phyloP scores from a whole-genome alignment of 2,888 invertebrate species.

The Meiosimyza platycephala region DNA sequence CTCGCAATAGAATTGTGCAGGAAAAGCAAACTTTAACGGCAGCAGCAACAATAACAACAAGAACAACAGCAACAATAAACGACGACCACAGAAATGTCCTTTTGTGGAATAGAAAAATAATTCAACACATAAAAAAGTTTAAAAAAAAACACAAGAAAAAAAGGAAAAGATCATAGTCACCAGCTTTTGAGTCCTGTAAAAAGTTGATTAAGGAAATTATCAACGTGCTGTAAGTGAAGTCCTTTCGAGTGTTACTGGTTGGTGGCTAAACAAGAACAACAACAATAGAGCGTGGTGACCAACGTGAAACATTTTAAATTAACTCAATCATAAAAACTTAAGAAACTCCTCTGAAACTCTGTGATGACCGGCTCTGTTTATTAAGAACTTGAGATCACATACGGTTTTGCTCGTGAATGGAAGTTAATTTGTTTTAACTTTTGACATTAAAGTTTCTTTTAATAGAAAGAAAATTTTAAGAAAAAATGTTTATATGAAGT shows the following conservation, averaged over 20 bases:
- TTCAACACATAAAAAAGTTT: not conserved
- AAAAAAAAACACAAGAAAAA: not conserved
- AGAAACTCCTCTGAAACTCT: conserved; percentile 37
- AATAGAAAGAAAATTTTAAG: too few relatives aligned
- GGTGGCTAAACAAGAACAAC: not conserved
- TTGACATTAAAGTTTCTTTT: too few relatives aligned
- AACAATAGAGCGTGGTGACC: conserved; percentile 34
- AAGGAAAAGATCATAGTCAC: not conserved
- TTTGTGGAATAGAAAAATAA: not conserved
- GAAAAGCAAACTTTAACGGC: not conserved
- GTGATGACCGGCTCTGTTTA: conserved; percentile 16
- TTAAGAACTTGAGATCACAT: too few relatives aligned
- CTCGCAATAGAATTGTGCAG: conserved; percentile 1
- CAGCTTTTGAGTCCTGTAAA: not conserved
- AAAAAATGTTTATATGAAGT: too few relatives aligned
- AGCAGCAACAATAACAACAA: too few relatives aligned
- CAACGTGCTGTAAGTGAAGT: conserved; percentile 38
- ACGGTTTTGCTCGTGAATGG: too few relatives aligned
- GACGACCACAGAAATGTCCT: not conserved
- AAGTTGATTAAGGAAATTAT: conserved; percentile 9
- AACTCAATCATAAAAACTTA: conserved; percentile 7
- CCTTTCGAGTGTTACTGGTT: conserved; percentile 48
- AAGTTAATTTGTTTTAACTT: too few relatives aligned
- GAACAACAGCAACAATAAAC: not conserved
- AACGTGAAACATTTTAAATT: not conserved